Base-by-base conservation (phyloP, 2,113 vertebrate species). In the Phrynocephalus versicolor region DNA sequence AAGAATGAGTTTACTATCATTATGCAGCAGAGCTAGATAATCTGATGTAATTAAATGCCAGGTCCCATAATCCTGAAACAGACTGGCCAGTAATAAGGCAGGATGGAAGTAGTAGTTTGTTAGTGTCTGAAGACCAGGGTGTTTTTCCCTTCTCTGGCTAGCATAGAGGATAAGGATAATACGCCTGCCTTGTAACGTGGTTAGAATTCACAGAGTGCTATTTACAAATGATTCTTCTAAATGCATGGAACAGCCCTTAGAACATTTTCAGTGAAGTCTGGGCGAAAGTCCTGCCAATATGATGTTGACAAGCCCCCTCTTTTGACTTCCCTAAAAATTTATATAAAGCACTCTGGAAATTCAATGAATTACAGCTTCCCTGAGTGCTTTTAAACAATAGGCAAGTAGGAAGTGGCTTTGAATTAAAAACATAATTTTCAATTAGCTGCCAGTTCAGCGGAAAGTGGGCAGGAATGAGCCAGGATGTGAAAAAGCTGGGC, bases 361-460 rank as follows among this genome's bases (percentile, higher is more conserved):
- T 93, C 87, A 94, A 86, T 85, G 91, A 85, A 91, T 85, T 90
- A 84, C 89, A 77, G 87, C 91, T 90, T 89, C 90, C 87, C 82
- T 92, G 91, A 95, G 91, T 92, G 88, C 93, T 91, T 92, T 92
- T 93, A 92, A 95, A 94, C 92, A 94, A 94, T 91, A 91, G 37
- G 37, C 89, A 94, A 95, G 96, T 94, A 95, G 91, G 93, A 95
- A 95, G 94, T 94, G 89, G 51, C 82, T 95, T 95, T 91, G 92
- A 86, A 91, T 80, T 91, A 92, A 94, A 96, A 95, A 94, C 93
- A 92, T 94, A 94, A 96, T 96, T 96, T 96, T 95, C 95, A 96
- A 95, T 96, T 96, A 96, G 89, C 77, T 79, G 86, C 93, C 93
- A 73, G 91, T 96, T 96, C 94, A 95, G 84, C 87, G 88, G 89